Percentiles rank a stretch among this genome's conserved stretches.
Conservation (phyloP, 2,888 invertebrate species). For the Embidobia sp. region DNA sequence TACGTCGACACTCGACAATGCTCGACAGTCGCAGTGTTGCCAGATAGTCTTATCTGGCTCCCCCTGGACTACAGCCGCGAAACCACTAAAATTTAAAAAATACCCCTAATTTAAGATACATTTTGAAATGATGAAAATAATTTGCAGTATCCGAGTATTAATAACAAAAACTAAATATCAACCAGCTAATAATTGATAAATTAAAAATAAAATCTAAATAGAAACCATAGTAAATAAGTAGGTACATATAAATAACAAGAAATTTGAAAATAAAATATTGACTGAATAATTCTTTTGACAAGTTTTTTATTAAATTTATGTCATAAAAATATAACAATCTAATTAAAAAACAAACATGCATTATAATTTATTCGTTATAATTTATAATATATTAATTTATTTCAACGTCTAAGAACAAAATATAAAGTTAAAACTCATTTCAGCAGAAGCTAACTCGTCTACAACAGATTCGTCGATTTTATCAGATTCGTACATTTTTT, state of each 20-base stretch:
- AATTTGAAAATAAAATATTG: too few relatives aligned
- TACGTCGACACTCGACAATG: too few relatives aligned
- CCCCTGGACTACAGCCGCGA: neutral
- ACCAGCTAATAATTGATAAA: too few relatives aligned
- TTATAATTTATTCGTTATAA: too few relatives aligned
- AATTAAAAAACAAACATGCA: too few relatives aligned
- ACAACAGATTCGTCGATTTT: slow-evolving; percentile 6
- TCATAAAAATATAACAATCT: too few relatives aligned
- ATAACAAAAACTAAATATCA: neutral
- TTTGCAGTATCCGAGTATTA: neutral
- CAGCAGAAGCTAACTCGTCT: neutral
- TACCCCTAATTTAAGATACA: neutral
- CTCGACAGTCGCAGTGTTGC: neutral
- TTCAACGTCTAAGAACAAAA: neutral
- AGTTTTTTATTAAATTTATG: too few relatives aligned
- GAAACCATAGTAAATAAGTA: too few relatives aligned
- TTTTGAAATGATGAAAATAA: neutral
- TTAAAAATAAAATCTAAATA: too few relatives aligned
- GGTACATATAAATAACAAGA: too few relatives aligned
- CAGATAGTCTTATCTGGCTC: neutral
- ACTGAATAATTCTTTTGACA: too few relatives aligned
- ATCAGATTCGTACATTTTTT: slow-evolving; percentile 15
- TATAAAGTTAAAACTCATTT: neutral
- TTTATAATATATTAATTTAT: too few relatives aligned
- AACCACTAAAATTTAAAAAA: slow-evolving; percentile 6